Conservation (phyloP, 2,113 vertebrate species). For the Phoenicopterus ruber region DNA sequence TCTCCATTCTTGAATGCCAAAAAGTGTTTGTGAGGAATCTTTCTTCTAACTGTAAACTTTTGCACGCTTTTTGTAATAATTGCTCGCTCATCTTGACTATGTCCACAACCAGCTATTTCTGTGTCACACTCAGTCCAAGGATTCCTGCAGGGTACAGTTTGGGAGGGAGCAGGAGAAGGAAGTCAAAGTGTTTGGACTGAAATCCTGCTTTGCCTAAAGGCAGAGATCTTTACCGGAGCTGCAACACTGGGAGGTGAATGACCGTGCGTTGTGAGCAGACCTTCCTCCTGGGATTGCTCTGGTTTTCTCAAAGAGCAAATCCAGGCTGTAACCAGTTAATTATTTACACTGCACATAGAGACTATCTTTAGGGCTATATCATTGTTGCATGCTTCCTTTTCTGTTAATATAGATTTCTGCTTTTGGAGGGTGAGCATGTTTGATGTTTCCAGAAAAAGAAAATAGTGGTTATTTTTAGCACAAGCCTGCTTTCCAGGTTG, state of each 20-base stretch:
- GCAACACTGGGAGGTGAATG: background rate
- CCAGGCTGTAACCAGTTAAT: background rate
- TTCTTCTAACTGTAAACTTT: background rate
- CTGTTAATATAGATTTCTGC: background rate
- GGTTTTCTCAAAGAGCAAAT: background rate
- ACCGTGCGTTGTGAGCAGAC: accelerated
- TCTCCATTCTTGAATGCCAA: background rate
- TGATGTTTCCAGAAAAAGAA: background rate
- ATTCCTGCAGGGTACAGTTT: background rate
- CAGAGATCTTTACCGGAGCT: background rate
- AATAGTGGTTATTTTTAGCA: background rate
- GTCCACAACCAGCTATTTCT: background rate
- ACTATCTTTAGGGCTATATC: background rate
- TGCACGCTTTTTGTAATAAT: background rate
- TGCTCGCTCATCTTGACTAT: background rate
- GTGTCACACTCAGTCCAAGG: background rate
- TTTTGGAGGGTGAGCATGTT: background rate
- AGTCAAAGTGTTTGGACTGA: background rate
- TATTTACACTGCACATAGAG: background rate
- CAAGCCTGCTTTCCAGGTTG: background rate
- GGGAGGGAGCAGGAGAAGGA: background rate
- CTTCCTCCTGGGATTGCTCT: background rate
- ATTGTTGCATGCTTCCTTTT: background rate
- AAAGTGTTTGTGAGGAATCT: background rate
- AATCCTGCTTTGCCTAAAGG: background rate